Conservation (phyloP, 2,113 vertebrate species). For the Perca fluviatilis region DNA sequence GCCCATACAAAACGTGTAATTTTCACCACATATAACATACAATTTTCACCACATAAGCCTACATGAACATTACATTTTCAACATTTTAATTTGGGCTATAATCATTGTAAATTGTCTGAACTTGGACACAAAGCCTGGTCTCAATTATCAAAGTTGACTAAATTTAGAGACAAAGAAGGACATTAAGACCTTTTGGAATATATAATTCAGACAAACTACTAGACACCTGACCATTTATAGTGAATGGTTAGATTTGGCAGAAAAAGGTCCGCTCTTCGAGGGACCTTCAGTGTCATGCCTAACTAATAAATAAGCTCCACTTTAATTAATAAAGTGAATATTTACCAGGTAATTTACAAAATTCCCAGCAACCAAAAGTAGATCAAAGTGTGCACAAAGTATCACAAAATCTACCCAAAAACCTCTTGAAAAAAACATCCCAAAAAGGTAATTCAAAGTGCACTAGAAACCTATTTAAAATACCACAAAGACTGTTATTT, state of each 20-base stretch:
- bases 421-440: not conserved
- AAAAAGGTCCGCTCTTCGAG: not conserved
- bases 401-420: constrained; percentile 12
- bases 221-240: not conserved
- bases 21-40: not conserved
- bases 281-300: not conserved
- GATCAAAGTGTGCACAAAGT: constrained; percentile 1
- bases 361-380: not conserved
- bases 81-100: not conserved
- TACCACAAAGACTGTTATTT: constrained; percentile 54
- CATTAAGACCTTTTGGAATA: not conserved
- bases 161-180: not conserved
- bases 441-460: constrained; percentile 49
- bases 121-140: not conserved
- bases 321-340: not conserved
- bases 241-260: not conserved
- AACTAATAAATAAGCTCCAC: not conserved
- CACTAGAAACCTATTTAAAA: constrained; percentile 42
- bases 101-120: not conserved
- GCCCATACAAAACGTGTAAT: not conserved
- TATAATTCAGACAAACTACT: not conserved
- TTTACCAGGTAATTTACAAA: not conserved
- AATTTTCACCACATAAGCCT: not conserved
- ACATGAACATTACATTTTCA: not conserved
- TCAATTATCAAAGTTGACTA: not conserved